These are phyloP conservation scores for Habropoda laboriosa DNA, from an alignment of 1,140 invertebrate species.

Conservation along the genomic window DNA sequence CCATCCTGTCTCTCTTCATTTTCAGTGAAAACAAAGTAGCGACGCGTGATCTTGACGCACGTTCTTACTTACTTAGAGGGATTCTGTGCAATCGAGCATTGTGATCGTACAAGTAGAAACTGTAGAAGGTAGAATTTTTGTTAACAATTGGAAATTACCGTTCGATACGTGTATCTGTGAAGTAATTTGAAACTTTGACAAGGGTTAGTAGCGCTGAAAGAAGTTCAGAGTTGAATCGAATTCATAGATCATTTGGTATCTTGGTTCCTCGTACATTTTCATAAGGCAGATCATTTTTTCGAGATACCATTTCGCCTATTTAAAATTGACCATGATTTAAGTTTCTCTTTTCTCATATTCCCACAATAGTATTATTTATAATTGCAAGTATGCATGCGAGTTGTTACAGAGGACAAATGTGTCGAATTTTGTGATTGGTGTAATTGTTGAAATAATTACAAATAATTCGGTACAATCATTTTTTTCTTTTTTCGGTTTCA, in stretches of 20 bases:
- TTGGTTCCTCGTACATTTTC: background rate
- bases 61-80: background rate
- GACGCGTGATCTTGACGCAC: background rate
- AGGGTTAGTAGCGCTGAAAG: too few species aligned
- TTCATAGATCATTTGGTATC: background rate
- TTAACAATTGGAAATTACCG: too few species aligned
- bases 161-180: too few species aligned
- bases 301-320: too few species aligned
- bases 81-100: background rate
- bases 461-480: background rate
- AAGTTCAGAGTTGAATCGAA: background rate
- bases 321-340: background rate
- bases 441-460: background rate
- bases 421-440: slow-evolving; percentile 10
- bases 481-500: background rate
- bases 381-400: slow-evolving; percentile 10
- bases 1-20: too few species aligned
- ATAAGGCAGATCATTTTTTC: background rate
- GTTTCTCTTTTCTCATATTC: background rate
- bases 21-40: background rate
- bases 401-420: background rate
- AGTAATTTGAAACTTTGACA: too few species aligned
- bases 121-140: too few species aligned
- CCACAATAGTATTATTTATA: background rate
- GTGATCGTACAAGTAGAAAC: background rate